Base-by-base conservation (phyloP, 2,113 vertebrate species). In the Chrysochloris asiatica region DNA sequence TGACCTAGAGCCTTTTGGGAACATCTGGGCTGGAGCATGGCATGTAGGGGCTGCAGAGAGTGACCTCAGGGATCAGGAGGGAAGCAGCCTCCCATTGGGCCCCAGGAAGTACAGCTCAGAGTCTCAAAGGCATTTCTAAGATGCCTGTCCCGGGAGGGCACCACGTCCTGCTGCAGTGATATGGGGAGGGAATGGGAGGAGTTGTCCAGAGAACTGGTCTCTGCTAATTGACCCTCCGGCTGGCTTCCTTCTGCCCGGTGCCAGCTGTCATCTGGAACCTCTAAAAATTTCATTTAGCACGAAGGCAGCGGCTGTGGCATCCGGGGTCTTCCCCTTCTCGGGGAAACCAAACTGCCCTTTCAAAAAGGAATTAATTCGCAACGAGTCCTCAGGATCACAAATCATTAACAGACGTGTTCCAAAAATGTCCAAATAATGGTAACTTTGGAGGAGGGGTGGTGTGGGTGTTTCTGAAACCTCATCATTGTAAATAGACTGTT, bases 191-290 rank as follows among this genome's bases (percentile, higher is more conserved):
- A n/a, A n/a, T n/a, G n/a, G n/a, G n/a, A n/a, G n/a, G 98, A 98
- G 97, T 97, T 91, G 93, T 96, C 96, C 94, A 93, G 98, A 97
- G 95, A 94, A 97, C 97, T 88, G 95, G 96, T 98, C 97, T 95
- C 96, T 95, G 96, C 96, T 97, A 98, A 97, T 97, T 98, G 97
- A 98, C 97, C 97, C 97, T 97, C 93, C 33, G 95, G 83, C 95
- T 94, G 97, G 94, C 97, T 98, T 97, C 97, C 95, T 96, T 97
- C 97, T 95, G 97, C 97, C 98, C 98, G 97, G 97, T 98, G 97
- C 98, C 98, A 98, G 96, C 96, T 94, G 83, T 97, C 98, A 98
- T 98, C 98, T 99, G 98, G 98, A 98, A 98, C 96, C 97, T 98
- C 97, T 99, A 98, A 99, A 98, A 97, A 90, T 91, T 97, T 97